A percentile compares a stretch with the other conserved stretches of the same genome.
Evolutionary conservation across 2,888 invertebrate species (phyloP).

Genomic region (Trachelus stipa): DNA sequence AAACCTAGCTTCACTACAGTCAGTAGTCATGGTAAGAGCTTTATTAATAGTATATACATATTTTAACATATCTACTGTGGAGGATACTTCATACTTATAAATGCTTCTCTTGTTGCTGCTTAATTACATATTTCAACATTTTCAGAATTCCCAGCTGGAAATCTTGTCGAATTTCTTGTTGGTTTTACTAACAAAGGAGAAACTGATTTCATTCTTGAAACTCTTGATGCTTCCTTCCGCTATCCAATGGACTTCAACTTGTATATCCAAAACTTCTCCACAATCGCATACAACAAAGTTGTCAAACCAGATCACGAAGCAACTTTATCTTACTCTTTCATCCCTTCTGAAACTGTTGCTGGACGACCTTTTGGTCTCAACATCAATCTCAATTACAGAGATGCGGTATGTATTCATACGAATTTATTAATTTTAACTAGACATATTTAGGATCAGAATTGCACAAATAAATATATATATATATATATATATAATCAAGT

Average conservation of each 20-base stretch:
- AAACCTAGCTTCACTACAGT: slow-evolving; percentile 72
- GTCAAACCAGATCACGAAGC: slow-evolving; percentile 94
- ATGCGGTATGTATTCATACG: slow-evolving; percentile 66
- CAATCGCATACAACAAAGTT: slow-evolving; percentile 85
- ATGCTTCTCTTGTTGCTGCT: neutral
- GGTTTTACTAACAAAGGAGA: slow-evolving; percentile 96
- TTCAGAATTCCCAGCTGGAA: slow-evolving; percentile 90
- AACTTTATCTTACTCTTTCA: slow-evolving; percentile 93
- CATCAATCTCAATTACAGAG: slow-evolving; percentile 91
- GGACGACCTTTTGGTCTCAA: slow-evolving; percentile 96
- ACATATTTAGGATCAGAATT: slow-evolving; percentile 6
- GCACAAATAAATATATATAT: slow-evolving; percentile 12
- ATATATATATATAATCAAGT: neutral
- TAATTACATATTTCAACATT: slow-evolving; percentile 26
- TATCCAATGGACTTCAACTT: slow-evolving; percentile 99
- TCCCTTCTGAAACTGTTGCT: slow-evolving; percentile 96
- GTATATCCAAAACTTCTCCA: slow-evolving; percentile 98
- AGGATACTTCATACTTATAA: neutral
- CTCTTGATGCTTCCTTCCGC: slow-evolving; percentile 96
- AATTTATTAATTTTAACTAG: neutral
- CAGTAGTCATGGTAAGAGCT: slow-evolving; percentile 52
- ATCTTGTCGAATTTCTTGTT: slow-evolving; percentile 93
- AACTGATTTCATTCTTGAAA: slow-evolving; percentile 90
- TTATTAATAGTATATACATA: neutral
- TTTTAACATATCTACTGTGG: neutral